Evolutionary conservation across 2,113 vertebrate genomes (phyloP), one percentile per base, ranked within the genome.

Genomic region (Monopterus albus): DNA sequence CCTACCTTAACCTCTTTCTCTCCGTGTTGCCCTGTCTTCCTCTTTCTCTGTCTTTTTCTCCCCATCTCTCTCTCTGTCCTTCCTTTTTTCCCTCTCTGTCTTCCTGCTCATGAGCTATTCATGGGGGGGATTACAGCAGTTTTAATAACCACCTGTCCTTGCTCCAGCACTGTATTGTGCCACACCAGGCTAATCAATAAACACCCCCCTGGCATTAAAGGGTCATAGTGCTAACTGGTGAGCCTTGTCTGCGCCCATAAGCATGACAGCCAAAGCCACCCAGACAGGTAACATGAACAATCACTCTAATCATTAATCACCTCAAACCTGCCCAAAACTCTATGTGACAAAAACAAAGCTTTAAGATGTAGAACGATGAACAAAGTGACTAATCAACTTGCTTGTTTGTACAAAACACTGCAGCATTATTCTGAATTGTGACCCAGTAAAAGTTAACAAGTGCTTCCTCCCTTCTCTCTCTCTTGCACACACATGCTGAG

Each of bases 81-180:
- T 7, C 59, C n/a, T n/a, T 73, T 79, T 17, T 28, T 58, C 55
- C 51, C 45, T 65, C 59, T 67, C 78, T 47, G 69, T 81, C 75
- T 69, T 79, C 55, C 78, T 90, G 88, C 74, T 71, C 84, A 83
- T 91, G 91, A 87, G 87, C 90, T 91, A 89, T 93, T 94, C 91
- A 93, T 92, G 69, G 83, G 86, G 71, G 85, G 90, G 91, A 93
- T 93, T 94, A 93, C 88, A 91, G 82, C 86, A 77, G 58, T 88
- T 89, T 94, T 89, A 91, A 93, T 88, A 83, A 89, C 94, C 94
- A 93, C 93, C 94, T 94, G 94, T 94, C 83, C 76, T 91, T 84
- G 79, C 77, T 63, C 35, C 77, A 59, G 65, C 72, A 81, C 84
- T 83, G 64, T 82, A 85, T 82, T 86, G 84, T 85, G 79, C 76